Evolutionary conservation across 2,888 invertebrate species (phyloP).

Genomic region (Galerucella pusilla): DNA sequence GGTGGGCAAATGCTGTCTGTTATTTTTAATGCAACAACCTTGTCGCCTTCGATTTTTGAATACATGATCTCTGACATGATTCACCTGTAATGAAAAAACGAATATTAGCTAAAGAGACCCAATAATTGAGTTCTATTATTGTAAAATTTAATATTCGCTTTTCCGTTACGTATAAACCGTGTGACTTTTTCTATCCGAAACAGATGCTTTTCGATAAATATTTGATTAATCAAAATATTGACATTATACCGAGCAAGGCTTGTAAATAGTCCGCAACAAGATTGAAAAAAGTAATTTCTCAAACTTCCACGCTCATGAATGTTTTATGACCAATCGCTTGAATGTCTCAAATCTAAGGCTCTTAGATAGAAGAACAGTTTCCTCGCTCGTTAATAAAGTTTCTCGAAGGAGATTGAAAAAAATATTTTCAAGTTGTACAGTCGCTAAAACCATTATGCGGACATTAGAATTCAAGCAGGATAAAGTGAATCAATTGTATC

Average conservation of each 20-base stretch:
- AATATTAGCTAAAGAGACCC: neutral
- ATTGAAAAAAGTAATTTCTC: constrained; percentile 21
- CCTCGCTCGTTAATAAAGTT: too few relatives aligned
- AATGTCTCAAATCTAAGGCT: too few relatives aligned
- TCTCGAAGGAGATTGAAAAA: too few relatives aligned
- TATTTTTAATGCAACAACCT: constrained; percentile 31
- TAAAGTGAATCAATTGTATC: too few relatives aligned
- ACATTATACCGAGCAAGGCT: neutral
- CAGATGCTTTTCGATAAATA: constrained; percentile 6
- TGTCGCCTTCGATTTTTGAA: neutral
- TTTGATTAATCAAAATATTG: constrained; percentile 18
- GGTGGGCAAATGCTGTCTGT: constrained; percentile 58
- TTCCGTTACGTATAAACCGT: neutral
- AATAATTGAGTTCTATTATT: too few relatives aligned
- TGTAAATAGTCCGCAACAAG: too few relatives aligned
- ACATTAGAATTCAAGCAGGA: too few relatives aligned
- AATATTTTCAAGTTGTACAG: too few relatives aligned
- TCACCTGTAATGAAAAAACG: neutral
- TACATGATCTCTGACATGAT: too few relatives aligned
- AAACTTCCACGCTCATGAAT: constrained; percentile 16
- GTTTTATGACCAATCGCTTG: too few relatives aligned
- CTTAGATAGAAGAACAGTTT: too few relatives aligned
- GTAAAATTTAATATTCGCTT: neutral
- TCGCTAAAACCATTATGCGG: too few relatives aligned
- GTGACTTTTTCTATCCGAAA: constrained; percentile 1